Conservation (phyloP, 2,888 invertebrate genomes). For the Sarcophaga carnaria region DNA sequence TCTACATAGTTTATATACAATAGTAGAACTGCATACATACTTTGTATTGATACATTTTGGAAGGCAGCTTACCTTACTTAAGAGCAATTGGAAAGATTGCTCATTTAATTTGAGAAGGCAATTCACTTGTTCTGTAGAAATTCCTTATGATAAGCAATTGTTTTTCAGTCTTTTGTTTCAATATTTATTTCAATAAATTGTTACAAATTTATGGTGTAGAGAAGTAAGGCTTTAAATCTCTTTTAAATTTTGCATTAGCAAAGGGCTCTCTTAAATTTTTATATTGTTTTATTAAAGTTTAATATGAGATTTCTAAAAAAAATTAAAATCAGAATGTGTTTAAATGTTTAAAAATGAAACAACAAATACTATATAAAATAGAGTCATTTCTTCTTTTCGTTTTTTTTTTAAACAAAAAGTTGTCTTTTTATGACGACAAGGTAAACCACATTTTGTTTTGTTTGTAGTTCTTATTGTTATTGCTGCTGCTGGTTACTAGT, state of each 20-base stretch:
- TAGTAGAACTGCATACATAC: too few relatives aligned
- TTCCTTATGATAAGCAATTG: too few relatives aligned
- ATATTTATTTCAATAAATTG: too few relatives aligned
- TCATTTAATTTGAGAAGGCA: too few relatives aligned
- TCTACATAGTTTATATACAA: too few relatives aligned
- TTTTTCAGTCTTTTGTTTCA: too few relatives aligned
- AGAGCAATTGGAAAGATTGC: too few relatives aligned
- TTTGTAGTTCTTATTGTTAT: background rate
- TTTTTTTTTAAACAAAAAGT: slow-evolving; percentile 55
- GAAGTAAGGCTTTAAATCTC: too few relatives aligned
- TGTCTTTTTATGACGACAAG: slow-evolving; percentile 67
- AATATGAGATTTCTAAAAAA: background rate
- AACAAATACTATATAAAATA: slow-evolving; percentile 13
- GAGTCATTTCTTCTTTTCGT: background rate
- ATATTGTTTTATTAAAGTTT: background rate
- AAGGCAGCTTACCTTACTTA: too few relatives aligned
- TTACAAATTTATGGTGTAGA: too few relatives aligned
- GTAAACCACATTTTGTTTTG: slow-evolving; percentile 70
- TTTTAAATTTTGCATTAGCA: background rate
- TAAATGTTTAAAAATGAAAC: slow-evolving; percentile 16
- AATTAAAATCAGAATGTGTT: slow-evolving; percentile 5
- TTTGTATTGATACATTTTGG: too few relatives aligned
- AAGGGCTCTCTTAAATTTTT: background rate
- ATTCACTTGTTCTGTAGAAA: too few relatives aligned
- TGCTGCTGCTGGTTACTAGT: slow-evolving; percentile 9